phyloP scores from a whole-genome alignment of 23 tunicate genomes.

The Ascidia mentula region DNA sequence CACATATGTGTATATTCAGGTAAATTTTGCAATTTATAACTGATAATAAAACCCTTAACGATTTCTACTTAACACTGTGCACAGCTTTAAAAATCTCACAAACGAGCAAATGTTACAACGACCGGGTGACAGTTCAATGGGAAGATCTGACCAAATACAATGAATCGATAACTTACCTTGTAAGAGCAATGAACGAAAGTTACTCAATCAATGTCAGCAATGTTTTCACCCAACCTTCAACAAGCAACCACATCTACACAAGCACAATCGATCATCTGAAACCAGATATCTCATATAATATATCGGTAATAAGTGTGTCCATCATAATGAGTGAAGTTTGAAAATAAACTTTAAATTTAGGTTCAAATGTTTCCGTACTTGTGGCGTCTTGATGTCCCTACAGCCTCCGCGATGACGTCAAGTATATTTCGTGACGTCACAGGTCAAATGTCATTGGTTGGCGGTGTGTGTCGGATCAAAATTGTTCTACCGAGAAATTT shows the following conservation, averaged over 20 bases:
- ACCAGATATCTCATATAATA: not conserved
- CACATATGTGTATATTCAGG: too few relatives aligned
- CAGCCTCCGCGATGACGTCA: not conserved
- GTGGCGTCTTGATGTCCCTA: not conserved
- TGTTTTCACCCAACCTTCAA: not conserved
- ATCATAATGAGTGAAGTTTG: not conserved
- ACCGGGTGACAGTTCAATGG: not conserved
- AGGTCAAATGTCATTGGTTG: not conserved
- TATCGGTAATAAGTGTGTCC: not conserved
- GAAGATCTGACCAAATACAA: not conserved
- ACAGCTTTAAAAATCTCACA: not conserved
- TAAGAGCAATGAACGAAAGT: not conserved
- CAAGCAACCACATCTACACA: slow-evolving; percentile 10
- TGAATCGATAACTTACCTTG: not conserved
- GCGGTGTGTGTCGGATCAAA: not conserved
- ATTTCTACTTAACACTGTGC: too few relatives aligned
- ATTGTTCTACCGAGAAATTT: not conserved
- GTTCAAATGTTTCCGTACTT: not conserved
- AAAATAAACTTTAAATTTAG: not conserved
- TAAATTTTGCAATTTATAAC: too few relatives aligned
- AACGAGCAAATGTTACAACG: not conserved
- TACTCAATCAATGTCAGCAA: not conserved
- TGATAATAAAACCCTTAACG: too few relatives aligned
- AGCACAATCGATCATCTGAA: not conserved
- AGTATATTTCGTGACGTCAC: not conserved